These are phyloP conservation scores for Poeciliopsis presidionis DNA, from an alignment of 2,797 vertebrate genomes.

Conservation along the genomic window DNA sequence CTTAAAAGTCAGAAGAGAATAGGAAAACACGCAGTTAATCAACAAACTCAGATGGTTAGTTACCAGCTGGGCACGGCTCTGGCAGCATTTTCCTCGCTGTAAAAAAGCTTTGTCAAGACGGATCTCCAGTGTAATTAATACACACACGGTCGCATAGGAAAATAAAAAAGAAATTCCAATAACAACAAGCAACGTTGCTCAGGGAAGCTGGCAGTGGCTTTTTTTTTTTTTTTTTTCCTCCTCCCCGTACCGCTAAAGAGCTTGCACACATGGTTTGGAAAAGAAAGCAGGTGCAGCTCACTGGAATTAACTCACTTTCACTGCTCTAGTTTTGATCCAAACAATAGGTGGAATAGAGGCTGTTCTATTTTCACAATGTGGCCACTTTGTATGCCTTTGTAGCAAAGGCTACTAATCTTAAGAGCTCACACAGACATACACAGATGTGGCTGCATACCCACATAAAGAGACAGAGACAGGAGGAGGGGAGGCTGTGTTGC, in stretches of 20 bases:
- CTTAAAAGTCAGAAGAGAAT: conserved; percentile 64
- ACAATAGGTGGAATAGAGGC: conserved; percentile 70
- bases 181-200: conserved; percentile 40
- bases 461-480: conserved; percentile 19
- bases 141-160: conserved; percentile 55
- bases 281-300: conserved; percentile 72
- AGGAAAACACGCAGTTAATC: conserved; percentile 71
- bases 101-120: conserved; percentile 64
- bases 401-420: conserved; percentile 45
- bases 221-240: conserved; percentile 49
- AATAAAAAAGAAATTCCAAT: conserved; percentile 53
- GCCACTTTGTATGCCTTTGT: conserved; percentile 50
- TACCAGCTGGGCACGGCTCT: conserved; percentile 69
- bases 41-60: conserved; percentile 72
- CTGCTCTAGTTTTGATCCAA: conserved; percentile 73
- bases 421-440: conserved; percentile 22
- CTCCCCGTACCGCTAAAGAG: conserved; percentile 48
- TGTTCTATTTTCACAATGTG: conserved; percentile 70
- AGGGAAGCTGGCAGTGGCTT: conserved; percentile 52
- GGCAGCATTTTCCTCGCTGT: conserved; percentile 54
- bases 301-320: conserved; percentile 73
- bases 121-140: conserved; percentile 62
- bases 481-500: conserved; percentile 25
- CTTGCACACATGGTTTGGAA: conserved; percentile 65
- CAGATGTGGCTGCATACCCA: conserved; percentile 16